phyloP scores from a whole-genome alignment of 2,888 invertebrate genomes.

The Cheilosia pagana region DNA sequence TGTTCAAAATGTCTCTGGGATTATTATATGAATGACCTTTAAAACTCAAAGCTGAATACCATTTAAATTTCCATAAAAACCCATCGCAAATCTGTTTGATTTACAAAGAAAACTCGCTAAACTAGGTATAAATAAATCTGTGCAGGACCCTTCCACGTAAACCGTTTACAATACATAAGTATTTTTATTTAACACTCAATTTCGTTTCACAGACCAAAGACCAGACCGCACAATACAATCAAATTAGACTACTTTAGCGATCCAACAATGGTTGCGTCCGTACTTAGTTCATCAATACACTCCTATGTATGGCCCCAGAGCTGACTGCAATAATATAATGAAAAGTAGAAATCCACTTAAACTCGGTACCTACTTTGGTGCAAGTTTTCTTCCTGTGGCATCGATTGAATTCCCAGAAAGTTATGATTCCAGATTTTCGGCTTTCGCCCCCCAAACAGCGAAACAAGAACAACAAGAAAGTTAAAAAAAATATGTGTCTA shows the following conservation, averaged over 20 bases:
- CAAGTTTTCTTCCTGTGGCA: slow-evolving; percentile 32
- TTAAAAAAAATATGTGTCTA: background rate
- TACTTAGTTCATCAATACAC: background rate
- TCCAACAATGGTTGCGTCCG: background rate
- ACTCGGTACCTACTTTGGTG: slow-evolving; percentile 27
- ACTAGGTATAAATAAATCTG: no score
- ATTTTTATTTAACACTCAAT: no score
- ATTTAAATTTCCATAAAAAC: no score
- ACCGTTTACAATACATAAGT: no score
- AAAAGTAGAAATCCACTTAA: slow-evolving; percentile 48
- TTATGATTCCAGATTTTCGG: slow-evolving; percentile 63
- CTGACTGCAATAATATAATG: slow-evolving; percentile 5
- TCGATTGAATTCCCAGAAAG: slow-evolving; percentile 61
- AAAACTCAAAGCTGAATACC: no score
- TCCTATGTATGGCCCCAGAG: background rate
- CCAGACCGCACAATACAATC: background rate
- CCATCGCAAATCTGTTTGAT: no score
- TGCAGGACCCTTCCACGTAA: no score
- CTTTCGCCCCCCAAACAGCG: slow-evolving; percentile 5
- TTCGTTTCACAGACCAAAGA: background rate
- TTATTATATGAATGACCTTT: no score
- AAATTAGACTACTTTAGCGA: background rate
- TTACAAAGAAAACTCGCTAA: no score
- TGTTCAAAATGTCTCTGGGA: no score
- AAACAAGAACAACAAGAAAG: slow-evolving; percentile 13